Conservation (phyloP, 2,888 invertebrate species). For the Capitulum mitella region DNA sequence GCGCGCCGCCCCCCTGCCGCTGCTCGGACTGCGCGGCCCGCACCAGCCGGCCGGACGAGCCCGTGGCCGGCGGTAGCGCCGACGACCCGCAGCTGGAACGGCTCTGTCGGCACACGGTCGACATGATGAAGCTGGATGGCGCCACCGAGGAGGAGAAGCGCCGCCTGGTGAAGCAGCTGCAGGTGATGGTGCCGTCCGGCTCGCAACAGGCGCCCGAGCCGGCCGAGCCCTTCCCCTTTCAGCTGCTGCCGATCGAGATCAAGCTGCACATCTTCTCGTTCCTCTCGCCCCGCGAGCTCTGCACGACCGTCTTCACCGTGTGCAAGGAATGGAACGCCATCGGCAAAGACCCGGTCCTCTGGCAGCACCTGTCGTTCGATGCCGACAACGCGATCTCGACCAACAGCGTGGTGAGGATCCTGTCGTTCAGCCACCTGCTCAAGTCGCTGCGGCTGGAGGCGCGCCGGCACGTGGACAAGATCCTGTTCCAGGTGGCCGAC, state of each 20-base stretch:
- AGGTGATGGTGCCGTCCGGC: background rate
- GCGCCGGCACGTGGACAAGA: conserved; percentile 28
- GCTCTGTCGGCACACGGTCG: conserved; percentile 8
- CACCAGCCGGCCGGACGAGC: background rate
- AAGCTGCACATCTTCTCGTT: conserved; percentile 35
- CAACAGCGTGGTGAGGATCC: conserved; percentile 23
- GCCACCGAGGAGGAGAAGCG: conserved; percentile 12
- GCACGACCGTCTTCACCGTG: conserved; percentile 33
- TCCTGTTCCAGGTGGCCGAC: conserved; percentile 29
- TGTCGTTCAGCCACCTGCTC: conserved; percentile 27
- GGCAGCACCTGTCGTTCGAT: conserved; percentile 34
- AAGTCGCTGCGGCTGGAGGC: conserved; percentile 30
- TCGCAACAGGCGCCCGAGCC: background rate
- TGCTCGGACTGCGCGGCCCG: background rate
- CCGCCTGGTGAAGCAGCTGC: background rate
- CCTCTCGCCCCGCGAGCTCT: conserved; percentile 34
- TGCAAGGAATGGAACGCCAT: conserved; percentile 34
- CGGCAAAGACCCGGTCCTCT: conserved; percentile 34
- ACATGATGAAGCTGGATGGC: conserved; percentile 19
- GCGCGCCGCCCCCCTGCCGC: background rate
- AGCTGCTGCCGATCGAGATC: conserved; percentile 34
- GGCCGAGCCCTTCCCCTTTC: conserved; percentile 27
- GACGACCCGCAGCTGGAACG: background rate
- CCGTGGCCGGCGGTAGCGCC: background rate
- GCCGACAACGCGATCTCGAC: conserved; percentile 23